These are phyloP conservation scores for Drosophila santomea DNA, from an alignment of 1,140 invertebrate species.

Conservation along the genomic window DNA sequence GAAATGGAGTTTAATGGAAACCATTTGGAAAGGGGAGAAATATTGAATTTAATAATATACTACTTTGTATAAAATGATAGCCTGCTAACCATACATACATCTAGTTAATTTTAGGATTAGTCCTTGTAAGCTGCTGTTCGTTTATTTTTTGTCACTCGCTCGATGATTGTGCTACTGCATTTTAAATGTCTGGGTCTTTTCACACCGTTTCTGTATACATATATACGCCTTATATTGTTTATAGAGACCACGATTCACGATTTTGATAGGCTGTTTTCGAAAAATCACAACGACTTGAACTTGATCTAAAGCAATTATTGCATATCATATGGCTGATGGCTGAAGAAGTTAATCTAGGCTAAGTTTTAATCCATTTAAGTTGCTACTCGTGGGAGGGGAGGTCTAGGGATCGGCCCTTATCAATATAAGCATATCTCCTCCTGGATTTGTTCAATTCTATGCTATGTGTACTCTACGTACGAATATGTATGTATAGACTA, in stretches of 20 bases:
- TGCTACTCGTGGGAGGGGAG: constrained; percentile 17
- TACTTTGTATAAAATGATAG: constrained; percentile 11
- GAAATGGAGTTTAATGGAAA: constrained; percentile 6
- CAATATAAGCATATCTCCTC: constrained; percentile 26
- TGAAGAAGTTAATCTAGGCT: constrained; percentile 46
- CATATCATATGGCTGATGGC: constrained; percentile 54
- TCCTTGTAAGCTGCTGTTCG: constrained; percentile 55
- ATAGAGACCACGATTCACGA: constrained; percentile 3
- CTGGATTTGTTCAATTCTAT: constrained; percentile 14
- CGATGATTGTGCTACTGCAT: constrained; percentile 78
- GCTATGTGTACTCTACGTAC: constrained; percentile 47
- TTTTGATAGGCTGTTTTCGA: constrained; percentile 21
- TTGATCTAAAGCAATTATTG: constrained; percentile 59
- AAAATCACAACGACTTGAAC: constrained; percentile 76
- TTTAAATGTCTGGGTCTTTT: constrained; percentile 48
- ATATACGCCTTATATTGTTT: constrained; percentile 12
- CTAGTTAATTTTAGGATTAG: constrained; percentile 44
- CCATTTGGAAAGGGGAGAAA: neutral
- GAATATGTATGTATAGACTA: constrained; percentile 68
- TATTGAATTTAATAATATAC: neutral
- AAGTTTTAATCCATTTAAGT: constrained; percentile 28
- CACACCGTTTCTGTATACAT: neutral
- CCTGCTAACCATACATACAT: constrained; percentile 23
- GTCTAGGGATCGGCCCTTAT: constrained; percentile 24
- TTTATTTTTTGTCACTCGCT: constrained; percentile 59